phyloP scores from a whole-genome alignment of 1,140 invertebrate genomes.

The Eriocheir sinensis region DNA sequence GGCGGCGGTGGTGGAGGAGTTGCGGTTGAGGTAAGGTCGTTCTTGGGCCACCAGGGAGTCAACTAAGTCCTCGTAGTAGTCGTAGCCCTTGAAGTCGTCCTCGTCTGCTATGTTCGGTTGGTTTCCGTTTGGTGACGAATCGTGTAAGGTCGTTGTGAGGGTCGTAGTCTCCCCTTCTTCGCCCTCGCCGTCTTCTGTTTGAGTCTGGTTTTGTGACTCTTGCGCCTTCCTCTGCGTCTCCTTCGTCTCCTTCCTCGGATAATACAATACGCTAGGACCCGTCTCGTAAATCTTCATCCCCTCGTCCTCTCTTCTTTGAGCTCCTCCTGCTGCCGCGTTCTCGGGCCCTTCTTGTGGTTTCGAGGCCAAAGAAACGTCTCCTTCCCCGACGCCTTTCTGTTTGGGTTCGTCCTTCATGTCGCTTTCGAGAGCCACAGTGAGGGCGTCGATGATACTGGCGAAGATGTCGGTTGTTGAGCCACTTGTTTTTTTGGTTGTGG shows the following conservation, averaged over 20 bases:
- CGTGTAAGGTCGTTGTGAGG: background rate
- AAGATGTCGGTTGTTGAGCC: background rate
- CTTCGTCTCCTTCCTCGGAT: too few relatives aligned
- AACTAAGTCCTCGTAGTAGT: slow-evolving; percentile 65
- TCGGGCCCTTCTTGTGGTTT: background rate
- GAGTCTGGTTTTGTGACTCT: background rate
- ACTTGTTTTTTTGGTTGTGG: background rate
- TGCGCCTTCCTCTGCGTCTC: background rate
- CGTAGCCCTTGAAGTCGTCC: slow-evolving; percentile 64
- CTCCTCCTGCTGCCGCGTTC: background rate
- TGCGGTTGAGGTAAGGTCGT: slow-evolving; percentile 19
- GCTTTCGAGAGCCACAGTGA: slow-evolving; percentile 35
- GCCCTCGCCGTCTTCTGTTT: background rate
- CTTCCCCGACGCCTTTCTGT: background rate
- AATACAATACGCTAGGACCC: background rate
- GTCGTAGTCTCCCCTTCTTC: background rate
- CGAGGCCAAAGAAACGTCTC: background rate
- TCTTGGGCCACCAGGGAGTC: slow-evolving; percentile 64
- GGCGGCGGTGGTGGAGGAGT: background rate
- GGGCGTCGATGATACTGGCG: slow-evolving; percentile 37
- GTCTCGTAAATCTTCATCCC: background rate
- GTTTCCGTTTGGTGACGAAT: background rate
- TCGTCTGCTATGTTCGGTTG: slow-evolving; percentile 34
- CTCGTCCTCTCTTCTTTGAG: background rate
- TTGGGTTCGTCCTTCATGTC: background rate